A percentile compares a stretch with the other conserved stretches of the same genome.
Evolutionary conservation across 1,140 invertebrate genomes (phyloP).

Genomic region (Antheraea mylitta): DNA sequence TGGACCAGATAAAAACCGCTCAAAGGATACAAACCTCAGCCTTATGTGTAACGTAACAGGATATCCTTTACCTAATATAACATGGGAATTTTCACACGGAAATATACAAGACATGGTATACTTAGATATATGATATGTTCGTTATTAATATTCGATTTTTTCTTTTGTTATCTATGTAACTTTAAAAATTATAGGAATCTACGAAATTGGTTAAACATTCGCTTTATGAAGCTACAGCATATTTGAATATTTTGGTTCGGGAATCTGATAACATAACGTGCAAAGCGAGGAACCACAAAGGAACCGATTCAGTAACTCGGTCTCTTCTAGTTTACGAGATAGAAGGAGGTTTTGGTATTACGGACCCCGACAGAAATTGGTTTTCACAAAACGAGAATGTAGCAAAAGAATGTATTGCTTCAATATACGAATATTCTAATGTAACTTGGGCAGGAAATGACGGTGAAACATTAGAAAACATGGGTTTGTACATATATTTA

Average conservation of each 20-base stretch:
- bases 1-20: conserved; percentile 26
- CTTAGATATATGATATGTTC: neutral
- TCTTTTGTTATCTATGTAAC: neutral
- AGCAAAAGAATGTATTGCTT: conserved; percentile 50
- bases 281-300: conserved; percentile 30
- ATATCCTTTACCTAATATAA: conserved; percentile 47
- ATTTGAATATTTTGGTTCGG: conserved; percentile 30
- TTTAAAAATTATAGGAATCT: conserved; percentile 28
- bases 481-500: conserved; percentile 24
- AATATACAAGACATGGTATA: conserved; percentile 26
- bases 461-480: conserved; percentile 23
- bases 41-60: conserved; percentile 47
- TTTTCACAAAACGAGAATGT: conserved; percentile 49
- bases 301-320: neutral
- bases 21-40: conserved; percentile 28
- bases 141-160: conserved; percentile 4
- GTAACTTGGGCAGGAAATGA: conserved; percentile 47
- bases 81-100: conserved; percentile 45
- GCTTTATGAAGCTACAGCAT: conserved; percentile 36
- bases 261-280: conserved; percentile 53
- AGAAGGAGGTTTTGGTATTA: conserved; percentile 51
- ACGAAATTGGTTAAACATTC: conserved; percentile 15
- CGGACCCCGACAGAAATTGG: conserved; percentile 35
- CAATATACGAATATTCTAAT: conserved; percentile 47
- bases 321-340: conserved; percentile 53